Base-by-base conservation (phyloP, 2,797 vertebrate species). In the Pantherophis vulpinus region DNA sequence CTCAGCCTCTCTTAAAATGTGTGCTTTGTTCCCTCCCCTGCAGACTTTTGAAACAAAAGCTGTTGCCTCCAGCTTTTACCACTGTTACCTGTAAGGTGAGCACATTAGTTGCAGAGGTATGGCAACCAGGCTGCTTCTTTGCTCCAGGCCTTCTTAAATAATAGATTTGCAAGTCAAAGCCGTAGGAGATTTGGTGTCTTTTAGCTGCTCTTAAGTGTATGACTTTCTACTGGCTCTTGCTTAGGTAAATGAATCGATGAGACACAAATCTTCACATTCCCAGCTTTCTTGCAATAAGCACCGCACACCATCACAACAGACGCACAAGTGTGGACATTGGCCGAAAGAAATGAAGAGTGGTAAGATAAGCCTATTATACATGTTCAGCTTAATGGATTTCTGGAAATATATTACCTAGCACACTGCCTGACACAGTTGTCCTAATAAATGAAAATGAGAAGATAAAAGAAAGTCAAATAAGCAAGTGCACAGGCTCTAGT, bases 131-230 rank as follows among this genome's bases (percentile, higher is more conserved):
- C 55, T 91, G 95, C 95, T 94, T 96, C 95, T 95, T 95, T 97
- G 95, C 96, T 97, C 96, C 94, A 92, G 91, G 96, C 96, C 97
- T 96, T 96, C 96, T 96, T 98, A 97, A 98, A 98, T 98, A 98
- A 98, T 98, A 98, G 97, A 98, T 97, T 90, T 96, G 92, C 94
- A 93, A 96, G 95, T 96, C 96, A 96, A 95, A 95, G 95, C 96
- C 59, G 7, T 96, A 97, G 97, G 97, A 98, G 98, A 97, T 98
- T 97, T 98, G 97, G 97, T 98, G 97, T 98, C 98, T 96, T 94
- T 93, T 97, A 96, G 95, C 97, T 87, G 95, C 97, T 97, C 94
- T 96, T 97, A 97, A 95, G 97, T 90, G 94, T 96, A 94, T 95
- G 97, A 97, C 97, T 96, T 96, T 97, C 96, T 96, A 96, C 97